Percentiles rank a stretch among this genome's conserved stretches.
These are phyloP conservation scores for Malthinus seriepunctatus DNA, from an alignment of 2,888 invertebrate genomes.

Conservation along the genomic window DNA sequence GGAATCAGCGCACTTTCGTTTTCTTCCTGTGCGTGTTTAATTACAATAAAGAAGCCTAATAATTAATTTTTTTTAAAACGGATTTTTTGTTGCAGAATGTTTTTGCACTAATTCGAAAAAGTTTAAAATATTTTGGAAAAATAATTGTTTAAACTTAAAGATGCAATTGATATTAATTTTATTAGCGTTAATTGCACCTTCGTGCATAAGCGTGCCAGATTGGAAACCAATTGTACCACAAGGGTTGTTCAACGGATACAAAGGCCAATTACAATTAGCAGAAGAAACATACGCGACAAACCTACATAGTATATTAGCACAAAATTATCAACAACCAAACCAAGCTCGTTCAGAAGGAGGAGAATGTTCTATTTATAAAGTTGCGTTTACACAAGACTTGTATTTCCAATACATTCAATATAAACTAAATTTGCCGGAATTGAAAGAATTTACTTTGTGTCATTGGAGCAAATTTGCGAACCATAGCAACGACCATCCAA, in stretches of 20 bases:
- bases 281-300: conserved; percentile 24
- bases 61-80: background rate
- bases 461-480: conserved; percentile 83
- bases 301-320: conserved; percentile 29
- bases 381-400: conserved; percentile 61
- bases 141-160: background rate
- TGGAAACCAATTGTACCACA: conserved; percentile 60
- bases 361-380: conserved; percentile 60
- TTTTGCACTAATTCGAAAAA: background rate
- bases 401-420: conserved; percentile 75
- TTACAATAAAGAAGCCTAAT: no score
- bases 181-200: conserved; percentile 45
- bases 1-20: no score
- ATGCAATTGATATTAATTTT: conserved; percentile 19
- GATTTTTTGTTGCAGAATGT: conserved; percentile 20
- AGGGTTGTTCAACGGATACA: conserved; percentile 43
- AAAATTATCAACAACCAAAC: conserved; percentile 32
- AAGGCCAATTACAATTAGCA: conserved; percentile 22
- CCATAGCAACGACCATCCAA: conserved; percentile 79
- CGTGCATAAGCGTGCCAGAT: conserved; percentile 51
- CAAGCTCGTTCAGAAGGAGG: conserved; percentile 44
- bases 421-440: conserved; percentile 69
- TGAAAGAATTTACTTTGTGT: conserved; percentile 83
- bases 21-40: no score
- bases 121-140: no score